Evolutionary conservation across 2,888 invertebrate genomes (phyloP), one percentile per base, ranked within the genome.

Genomic region (Oligia fasciuncula): DNA sequence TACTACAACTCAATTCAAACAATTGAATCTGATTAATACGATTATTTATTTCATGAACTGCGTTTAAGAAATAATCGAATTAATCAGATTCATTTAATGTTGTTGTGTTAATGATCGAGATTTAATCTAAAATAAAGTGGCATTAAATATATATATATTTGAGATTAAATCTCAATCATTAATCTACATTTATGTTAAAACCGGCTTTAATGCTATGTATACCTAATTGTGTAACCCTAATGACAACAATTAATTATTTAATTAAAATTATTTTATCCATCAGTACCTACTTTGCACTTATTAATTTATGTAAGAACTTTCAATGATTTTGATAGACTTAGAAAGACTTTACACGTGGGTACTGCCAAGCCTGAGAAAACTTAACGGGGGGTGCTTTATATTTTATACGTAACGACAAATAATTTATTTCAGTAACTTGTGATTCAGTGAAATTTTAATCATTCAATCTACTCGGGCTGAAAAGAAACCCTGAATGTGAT

Each of bases 1-100:
- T n/a, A n/a, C 29, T 67, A 54, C 13, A 14, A 65, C n/a, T n/a
- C n/a, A n/a, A n/a, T n/a, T n/a, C n/a, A n/a, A n/a, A n/a, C n/a
- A n/a, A n/a, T n/a, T n/a, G n/a, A n/a, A n/a, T n/a, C n/a, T n/a
- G n/a, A n/a, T n/a, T n/a, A n/a, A n/a, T n/a, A n/a, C n/a, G n/a
- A n/a, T n/a, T 3, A 71, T 51, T 19, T 29, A 23, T 79, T 63
- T 73, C 40, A 46, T 72, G 29, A 78, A n/a, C n/a, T n/a, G n/a
- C n/a, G 60, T 60, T 13, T n/a, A 60, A 60, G 11, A 60, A 60
- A 60, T 60, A 60, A 60, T 60, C 4, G n/a, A 13, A n/a, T n/a
- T 11, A n/a, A 11, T 57, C 57, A n/a, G 57, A 57, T n/a, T 57
- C 11, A 9, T n/a, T 60, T 60, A 13, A 60, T n/a, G 57, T 60